Evolutionary conservation across 2,113 vertebrate genomes (phyloP).

Genomic region (Grammomys surdaster): DNA sequence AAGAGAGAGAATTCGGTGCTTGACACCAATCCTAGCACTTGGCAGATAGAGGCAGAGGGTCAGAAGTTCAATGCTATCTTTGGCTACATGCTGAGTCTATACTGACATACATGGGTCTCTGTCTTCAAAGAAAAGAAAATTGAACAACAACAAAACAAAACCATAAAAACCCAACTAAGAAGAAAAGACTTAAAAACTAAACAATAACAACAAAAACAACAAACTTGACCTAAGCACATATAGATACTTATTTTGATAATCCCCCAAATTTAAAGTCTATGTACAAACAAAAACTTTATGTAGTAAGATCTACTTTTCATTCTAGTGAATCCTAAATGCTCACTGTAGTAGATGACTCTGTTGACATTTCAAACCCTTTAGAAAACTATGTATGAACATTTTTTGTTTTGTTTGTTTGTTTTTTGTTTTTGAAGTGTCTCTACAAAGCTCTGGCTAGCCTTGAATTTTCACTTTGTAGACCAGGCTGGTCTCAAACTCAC

Average conservation of each 20-base stretch:
- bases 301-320: neutral
- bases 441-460: neutral
- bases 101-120: neutral
- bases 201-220: neutral
- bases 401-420: neutral
- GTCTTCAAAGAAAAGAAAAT: neutral
- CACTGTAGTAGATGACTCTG: neutral
- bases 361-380: neutral
- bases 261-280: neutral
- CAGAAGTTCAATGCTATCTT: neutral
- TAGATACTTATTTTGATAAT: slow-evolving; percentile 14
- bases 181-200: neutral
- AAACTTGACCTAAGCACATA: neutral
- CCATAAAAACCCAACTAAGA: neutral
- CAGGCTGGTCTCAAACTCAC: neutral
- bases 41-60: neutral
- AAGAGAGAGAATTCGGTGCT: neutral
- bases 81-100: neutral
- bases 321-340: neutral
- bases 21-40: neutral
- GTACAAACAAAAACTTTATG: neutral
- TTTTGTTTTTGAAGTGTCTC: neutral
- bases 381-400: neutral
- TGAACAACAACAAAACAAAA: neutral
- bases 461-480: neutral